Evolutionary conservation across 2,888 invertebrate species (phyloP).

Genomic region (Thecocarcelia acutangulata): DNA sequence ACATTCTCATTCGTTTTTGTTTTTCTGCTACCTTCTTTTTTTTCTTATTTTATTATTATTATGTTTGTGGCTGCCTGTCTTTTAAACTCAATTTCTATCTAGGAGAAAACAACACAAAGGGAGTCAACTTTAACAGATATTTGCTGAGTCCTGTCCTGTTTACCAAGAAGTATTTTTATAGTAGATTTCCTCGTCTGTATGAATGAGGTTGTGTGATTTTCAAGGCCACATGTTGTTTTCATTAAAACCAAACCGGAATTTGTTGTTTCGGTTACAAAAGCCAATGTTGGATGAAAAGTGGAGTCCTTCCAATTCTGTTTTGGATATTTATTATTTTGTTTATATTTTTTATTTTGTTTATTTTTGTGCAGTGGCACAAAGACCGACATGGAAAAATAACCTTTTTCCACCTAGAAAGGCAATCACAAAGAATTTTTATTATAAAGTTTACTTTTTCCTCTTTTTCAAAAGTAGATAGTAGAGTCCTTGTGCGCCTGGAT

Average conservation of each 20-base stretch:
- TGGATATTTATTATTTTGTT: conserved; percentile 1
- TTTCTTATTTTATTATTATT: too few relatives aligned
- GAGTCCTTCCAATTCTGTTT: conserved; percentile 7
- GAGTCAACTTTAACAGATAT: too few relatives aligned
- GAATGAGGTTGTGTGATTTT: conserved; percentile 1
- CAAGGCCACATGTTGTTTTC: conserved; percentile 52
- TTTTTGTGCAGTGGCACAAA: conserved; percentile 10
- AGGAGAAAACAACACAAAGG: too few relatives aligned
- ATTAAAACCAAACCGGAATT: conserved; percentile 36
- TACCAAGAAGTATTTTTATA: too few relatives aligned
- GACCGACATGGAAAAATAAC: conserved; percentile 3
- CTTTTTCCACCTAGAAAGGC: conserved; percentile 25
- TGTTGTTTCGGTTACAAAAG: conserved; percentile 40
- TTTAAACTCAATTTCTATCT: too few relatives aligned
- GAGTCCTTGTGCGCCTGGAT: neutral
- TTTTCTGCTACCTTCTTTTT: too few relatives aligned
- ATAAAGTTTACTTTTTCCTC: neutral
- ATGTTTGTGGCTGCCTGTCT: too few relatives aligned
- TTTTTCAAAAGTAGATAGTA: neutral
- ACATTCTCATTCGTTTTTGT: too few relatives aligned
- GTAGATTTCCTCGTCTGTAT: neutral
- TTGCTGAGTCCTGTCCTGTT: too few relatives aligned
- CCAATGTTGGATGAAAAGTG: conserved; percentile 19
- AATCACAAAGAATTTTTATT: conserved; percentile 29
- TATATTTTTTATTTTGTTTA: neutral